Percentiles rank a stretch among this genome's conserved stretches.
phyloP scores from a whole-genome alignment of 2,797 vertebrate species.

The Dryobates pubescens region DNA sequence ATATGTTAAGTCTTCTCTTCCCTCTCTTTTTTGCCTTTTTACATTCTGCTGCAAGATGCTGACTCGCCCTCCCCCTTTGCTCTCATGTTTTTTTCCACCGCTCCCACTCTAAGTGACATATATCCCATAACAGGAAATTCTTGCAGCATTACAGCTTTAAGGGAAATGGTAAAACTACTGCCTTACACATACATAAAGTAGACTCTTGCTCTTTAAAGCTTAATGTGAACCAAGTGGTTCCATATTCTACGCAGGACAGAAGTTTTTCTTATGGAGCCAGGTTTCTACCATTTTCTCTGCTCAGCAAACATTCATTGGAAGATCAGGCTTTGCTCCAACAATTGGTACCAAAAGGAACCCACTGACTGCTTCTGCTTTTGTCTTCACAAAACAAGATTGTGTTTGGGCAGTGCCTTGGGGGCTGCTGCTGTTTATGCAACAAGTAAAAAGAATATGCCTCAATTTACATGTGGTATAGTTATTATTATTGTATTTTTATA shows the following conservation, averaged over 20 bases:
- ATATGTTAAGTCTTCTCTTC: background rate
- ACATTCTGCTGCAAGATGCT: background rate
- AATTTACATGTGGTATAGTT: background rate
- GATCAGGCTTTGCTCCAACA: background rate
- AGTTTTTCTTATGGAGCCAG: background rate
- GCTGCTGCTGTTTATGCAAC: slow-evolving; percentile 29
- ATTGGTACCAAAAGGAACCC: background rate
- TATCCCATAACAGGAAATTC: slow-evolving; percentile 34
- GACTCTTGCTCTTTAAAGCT: background rate
- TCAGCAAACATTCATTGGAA: background rate
- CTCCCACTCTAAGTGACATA: background rate
- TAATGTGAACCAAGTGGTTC: background rate
- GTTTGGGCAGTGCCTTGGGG: background rate
- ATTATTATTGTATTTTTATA: background rate
- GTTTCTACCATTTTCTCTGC: background rate
- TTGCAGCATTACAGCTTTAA: background rate
- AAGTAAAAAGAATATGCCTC: background rate
- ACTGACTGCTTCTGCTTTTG: background rate
- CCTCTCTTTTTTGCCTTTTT: background rate
- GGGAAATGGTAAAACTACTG: background rate
- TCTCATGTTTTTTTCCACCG: background rate
- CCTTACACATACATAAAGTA: background rate
- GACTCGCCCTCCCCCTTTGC: background rate
- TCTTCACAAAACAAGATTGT: background rate
- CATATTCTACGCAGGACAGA: background rate